phyloP scores from a whole-genome alignment of 2,113 vertebrate species.

The Myotis yumanensis region DNA sequence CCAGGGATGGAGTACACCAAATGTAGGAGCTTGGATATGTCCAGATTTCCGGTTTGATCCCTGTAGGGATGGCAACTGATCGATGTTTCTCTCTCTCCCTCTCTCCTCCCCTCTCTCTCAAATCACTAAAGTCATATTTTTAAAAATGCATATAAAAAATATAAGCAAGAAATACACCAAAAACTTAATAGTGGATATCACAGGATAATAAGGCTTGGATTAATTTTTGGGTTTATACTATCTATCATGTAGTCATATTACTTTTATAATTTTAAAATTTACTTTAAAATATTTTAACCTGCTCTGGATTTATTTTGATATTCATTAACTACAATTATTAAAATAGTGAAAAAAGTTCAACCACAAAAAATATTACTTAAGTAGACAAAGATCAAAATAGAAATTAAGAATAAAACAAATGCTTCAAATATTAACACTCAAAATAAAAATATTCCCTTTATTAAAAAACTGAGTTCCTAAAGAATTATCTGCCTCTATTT shows the following conservation, averaged over 20 bases:
- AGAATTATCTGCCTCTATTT: neutral
- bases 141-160: neutral
- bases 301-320: neutral
- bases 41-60: neutral
- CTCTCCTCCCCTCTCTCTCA: neutral
- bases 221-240: neutral
- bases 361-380: slow-evolving; percentile 21
- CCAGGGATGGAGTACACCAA: too few relatives aligned
- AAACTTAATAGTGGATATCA: neutral
- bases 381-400: slow-evolving; percentile 3
- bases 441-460: slow-evolving; percentile 3
- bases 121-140: neutral
- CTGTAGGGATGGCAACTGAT: neutral
- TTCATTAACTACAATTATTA: neutral
- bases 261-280: slow-evolving; percentile 1
- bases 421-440: slow-evolving; percentile 15
- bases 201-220: neutral
- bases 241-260: neutral
- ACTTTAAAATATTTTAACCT: slow-evolving; percentile 19
- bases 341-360: slow-evolving; percentile 39
- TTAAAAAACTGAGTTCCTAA: neutral
- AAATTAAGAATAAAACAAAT: slow-evolving; percentile 45
- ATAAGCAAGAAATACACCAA: neutral
- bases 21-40: too few relatives aligned
- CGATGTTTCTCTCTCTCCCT: neutral